Evolutionary conservation across 1,140 invertebrate genomes (phyloP).

Genomic region (Agrilus planipennis): DNA sequence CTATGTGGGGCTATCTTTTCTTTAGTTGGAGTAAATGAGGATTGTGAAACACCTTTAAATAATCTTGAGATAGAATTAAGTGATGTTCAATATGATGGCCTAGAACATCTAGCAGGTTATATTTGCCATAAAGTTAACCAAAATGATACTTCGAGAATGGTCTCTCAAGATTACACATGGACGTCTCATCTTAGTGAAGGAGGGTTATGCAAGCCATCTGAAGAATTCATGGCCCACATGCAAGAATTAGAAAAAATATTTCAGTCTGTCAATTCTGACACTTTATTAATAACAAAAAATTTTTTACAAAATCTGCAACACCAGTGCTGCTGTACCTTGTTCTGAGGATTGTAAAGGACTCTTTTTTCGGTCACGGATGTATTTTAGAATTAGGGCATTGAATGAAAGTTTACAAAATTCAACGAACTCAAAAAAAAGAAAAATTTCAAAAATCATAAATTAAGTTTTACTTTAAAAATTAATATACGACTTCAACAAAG

Average conservation of each 20-base stretch:
- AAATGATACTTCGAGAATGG: neutral
- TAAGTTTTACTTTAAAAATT: no score
- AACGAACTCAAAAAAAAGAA: neutral
- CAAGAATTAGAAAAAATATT: neutral
- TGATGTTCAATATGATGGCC: conserved; percentile 8
- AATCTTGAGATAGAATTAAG: neutral
- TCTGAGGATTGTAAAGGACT: neutral
- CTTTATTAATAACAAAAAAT: neutral
- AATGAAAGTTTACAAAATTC: neutral
- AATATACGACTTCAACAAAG: no score
- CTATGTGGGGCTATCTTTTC: neutral
- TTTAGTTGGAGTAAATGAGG: no score
- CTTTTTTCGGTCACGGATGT: conserved; percentile 4
- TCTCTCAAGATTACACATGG: conserved; percentile 4
- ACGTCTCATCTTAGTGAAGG: conserved; percentile 2
- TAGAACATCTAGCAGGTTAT: conserved; percentile 9
- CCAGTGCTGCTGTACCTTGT: neutral
- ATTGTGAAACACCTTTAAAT: no score
- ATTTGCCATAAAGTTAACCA: conserved; percentile 8
- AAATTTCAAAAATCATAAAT: no score
- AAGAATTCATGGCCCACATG: neutral
- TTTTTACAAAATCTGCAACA: neutral
- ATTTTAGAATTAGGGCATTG: neutral
- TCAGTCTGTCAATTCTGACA: neutral
- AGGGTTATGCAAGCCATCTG: neutral